phyloP scores from a whole-genome alignment of 2,113 vertebrate genomes.

The Alligator mississippiensis region DNA sequence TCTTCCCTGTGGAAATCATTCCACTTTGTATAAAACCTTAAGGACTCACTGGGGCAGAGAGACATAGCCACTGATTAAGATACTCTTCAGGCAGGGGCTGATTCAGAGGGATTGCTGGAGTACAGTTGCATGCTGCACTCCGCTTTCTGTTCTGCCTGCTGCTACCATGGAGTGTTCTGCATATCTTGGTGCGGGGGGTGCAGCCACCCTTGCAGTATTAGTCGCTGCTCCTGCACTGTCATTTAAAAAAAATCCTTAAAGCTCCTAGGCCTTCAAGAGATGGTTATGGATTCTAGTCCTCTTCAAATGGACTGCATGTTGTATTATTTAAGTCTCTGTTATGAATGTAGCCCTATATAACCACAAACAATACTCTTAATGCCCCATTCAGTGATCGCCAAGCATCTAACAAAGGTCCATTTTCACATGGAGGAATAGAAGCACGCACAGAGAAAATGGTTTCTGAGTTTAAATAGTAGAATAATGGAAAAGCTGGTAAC shows the following conservation, averaged over 20 bases:
- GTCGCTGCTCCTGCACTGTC: no score
- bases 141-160: background rate
- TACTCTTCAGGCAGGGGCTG: rapidly evolving
- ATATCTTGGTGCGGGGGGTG: no score
- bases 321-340: no score
- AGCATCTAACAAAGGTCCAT: background rate
- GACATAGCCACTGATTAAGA: rapidly evolving
- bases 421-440: background rate
- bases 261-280: no score
- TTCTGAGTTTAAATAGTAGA: background rate
- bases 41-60: rapidly evolving
- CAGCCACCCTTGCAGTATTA: no score
- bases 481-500: background rate
- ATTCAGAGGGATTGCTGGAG: rapidly evolving
- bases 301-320: no score
- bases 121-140: background rate
- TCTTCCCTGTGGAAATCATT: background rate
- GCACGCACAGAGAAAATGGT: background rate
- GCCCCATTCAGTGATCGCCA: background rate
- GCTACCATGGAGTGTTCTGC: no score
- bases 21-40: background rate
- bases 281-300: no score
- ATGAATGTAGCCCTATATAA: background rate
- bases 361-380: background rate
- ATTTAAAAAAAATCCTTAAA: no score